phyloP scores from a whole-genome alignment of 2,888 invertebrate genomes.

The Phasia obesa region DNA sequence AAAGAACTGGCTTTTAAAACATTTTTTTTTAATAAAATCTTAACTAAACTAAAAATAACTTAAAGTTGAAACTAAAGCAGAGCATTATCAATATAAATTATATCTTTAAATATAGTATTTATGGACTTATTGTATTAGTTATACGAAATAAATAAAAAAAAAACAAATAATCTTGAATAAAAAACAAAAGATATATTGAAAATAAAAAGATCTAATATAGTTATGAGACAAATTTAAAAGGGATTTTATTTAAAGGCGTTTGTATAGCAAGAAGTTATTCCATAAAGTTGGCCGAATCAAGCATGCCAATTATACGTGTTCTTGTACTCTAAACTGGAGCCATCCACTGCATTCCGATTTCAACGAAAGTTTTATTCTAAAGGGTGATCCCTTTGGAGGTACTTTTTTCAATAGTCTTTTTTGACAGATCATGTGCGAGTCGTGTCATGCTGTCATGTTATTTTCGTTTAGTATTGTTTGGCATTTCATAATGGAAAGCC shows the following conservation, averaged over 20 bases:
- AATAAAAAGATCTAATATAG: conserved; percentile 51
- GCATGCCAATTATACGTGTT: too few relatives aligned
- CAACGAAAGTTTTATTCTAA: too few relatives aligned
- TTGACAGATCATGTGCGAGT: too few relatives aligned
- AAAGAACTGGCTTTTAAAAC: conserved; percentile 54
- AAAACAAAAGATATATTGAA: conserved; percentile 37
- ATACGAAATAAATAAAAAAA: conserved; percentile 27
- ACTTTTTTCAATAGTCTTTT: too few relatives aligned
- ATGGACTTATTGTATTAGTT: conserved; percentile 58
- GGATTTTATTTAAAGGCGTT: background rate
- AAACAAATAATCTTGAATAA: background rate
- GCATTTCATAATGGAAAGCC: too few relatives aligned
- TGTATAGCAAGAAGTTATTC: too few relatives aligned
- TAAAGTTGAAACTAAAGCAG: conserved; percentile 40
- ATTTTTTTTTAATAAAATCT: conserved; percentile 6
- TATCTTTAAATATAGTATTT: conserved; percentile 42
- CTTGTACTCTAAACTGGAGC: too few relatives aligned
- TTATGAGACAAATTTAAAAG: conserved; percentile 25
- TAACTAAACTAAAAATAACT: conserved; percentile 35
- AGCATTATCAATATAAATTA: conserved; percentile 22
- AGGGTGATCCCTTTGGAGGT: too few relatives aligned
- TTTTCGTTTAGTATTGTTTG: too few relatives aligned
- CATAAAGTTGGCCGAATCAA: too few relatives aligned
- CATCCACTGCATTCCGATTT: too few relatives aligned
- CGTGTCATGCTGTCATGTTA: too few relatives aligned